Percentiles rank a stretch among this genome's conserved stretches.
These are phyloP conservation scores for Furnarius figulus DNA, from an alignment of 2,113 vertebrate species.

Conservation along the genomic window DNA sequence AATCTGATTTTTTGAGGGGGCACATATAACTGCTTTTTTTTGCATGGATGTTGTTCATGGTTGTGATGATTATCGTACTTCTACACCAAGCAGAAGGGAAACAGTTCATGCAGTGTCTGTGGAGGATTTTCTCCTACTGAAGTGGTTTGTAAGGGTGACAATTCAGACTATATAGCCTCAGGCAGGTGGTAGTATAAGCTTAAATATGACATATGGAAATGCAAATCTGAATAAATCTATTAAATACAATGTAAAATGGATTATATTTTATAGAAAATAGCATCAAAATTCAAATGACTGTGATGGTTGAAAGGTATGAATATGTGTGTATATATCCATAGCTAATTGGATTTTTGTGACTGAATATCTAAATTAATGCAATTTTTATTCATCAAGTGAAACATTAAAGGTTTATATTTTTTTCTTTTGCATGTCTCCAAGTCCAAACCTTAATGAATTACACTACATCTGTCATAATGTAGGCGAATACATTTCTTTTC, in stretches of 20 bases:
- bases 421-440: neutral
- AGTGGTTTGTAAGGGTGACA: neutral
- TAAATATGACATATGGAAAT: slow-evolving; percentile 20
- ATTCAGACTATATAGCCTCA: slow-evolving; percentile 43
- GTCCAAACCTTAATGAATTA: slow-evolving; percentile 1
- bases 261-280: slow-evolving; percentile 29
- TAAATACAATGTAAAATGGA: slow-evolving; percentile 4
- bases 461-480: neutral
- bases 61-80: rapidly evolving
- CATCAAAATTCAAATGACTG: slow-evolving; percentile 6
- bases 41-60: neutral
- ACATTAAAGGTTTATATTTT: neutral
- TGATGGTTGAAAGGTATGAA: slow-evolving; percentile 39
- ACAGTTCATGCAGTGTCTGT: neutral
- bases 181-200: slow-evolving; percentile 41
- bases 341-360: slow-evolving; percentile 44
- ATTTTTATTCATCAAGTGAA: slow-evolving; percentile 29
- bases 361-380: slow-evolving; percentile 33
- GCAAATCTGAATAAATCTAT: slow-evolving; percentile 24
- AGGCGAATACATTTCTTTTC: neutral
- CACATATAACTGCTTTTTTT: neutral
- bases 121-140: slow-evolving; percentile 9
- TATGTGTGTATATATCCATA: slow-evolving; percentile 17
- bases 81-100: neutral
- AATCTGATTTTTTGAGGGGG: neutral